A percentile compares a stretch with the other conserved stretches of the same genome.
phyloP scores from a whole-genome alignment of 1,140 invertebrate species.

The Ostrea denselamellosa region DNA sequence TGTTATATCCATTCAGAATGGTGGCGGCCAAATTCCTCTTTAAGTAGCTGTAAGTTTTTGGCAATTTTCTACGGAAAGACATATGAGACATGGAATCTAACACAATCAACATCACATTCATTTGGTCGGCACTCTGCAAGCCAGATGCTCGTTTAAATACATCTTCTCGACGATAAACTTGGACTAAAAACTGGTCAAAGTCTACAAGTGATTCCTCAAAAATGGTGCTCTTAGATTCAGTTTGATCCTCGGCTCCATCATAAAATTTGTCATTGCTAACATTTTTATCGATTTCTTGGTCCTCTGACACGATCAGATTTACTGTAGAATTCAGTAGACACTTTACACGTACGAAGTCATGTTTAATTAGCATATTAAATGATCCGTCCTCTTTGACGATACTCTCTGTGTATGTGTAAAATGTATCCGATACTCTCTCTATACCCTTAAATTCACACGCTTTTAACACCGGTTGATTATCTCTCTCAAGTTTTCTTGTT shows the following conservation, averaged over 20 bases:
- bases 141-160: constrained; percentile 64
- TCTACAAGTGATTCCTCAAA: constrained; percentile 51
- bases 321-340: constrained; percentile 60
- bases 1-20: constrained; percentile 73
- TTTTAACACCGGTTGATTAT: constrained; percentile 21
- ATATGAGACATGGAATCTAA: constrained; percentile 75
- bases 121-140: constrained; percentile 39
- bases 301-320: constrained; percentile 35
- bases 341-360: constrained; percentile 68
- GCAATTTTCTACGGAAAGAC: constrained; percentile 71
- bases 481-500: constrained; percentile 31
- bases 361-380: constrained; percentile 60
- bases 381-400: constrained; percentile 55
- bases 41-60: constrained; percentile 66
- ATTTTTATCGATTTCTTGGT: constrained; percentile 33
- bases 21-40: constrained; percentile 64
- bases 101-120: constrained; percentile 71
- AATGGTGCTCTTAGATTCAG: background rate
- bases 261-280: background rate
- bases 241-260: background rate
- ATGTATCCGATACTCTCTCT: constrained; percentile 63
- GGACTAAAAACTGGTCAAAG: constrained; percentile 73
- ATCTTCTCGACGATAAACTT: constrained; percentile 64
- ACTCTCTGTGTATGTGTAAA: constrained; percentile 58
- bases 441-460: constrained; percentile 60